phyloP scores from a whole-genome alignment of 1,140 invertebrate species.

The Rhynchophorus ferrugineus region DNA sequence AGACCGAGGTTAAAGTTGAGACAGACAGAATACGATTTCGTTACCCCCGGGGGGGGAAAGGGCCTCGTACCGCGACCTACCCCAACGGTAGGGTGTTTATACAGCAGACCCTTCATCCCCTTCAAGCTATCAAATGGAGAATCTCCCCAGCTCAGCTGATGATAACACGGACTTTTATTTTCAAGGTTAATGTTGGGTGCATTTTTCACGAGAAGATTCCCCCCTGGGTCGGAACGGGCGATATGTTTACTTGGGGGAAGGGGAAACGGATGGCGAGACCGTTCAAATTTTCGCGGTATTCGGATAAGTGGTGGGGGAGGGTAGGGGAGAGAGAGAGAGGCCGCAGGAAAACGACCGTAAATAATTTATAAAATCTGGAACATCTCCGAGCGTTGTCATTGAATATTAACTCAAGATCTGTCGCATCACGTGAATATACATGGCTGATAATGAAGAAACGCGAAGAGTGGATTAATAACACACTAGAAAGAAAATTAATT shows the following conservation, averaged over 20 bases:
- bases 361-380: too few relatives aligned
- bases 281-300: neutral
- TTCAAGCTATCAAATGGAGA: slow-evolving; percentile 25
- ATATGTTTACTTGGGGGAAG: slow-evolving; percentile 12
- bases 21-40: slow-evolving; percentile 30
- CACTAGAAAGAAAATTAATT: too few relatives aligned
- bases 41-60: slow-evolving; percentile 25
- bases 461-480: too few relatives aligned
- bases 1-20: slow-evolving; percentile 26
- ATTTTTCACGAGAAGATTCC: slow-evolving; percentile 12
- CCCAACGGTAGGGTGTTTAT: slow-evolving; percentile 30
- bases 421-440: too few relatives aligned
- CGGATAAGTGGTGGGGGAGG: too few relatives aligned
- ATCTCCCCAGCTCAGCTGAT: slow-evolving; percentile 26
- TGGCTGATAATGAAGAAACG: too few relatives aligned
- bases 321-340: too few relatives aligned
- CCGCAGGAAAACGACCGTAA: too few relatives aligned
- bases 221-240: neutral
- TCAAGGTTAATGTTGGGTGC: slow-evolving; percentile 23
- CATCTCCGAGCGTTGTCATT: too few relatives aligned
- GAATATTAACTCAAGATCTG: too few relatives aligned
- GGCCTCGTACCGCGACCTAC: slow-evolving; percentile 25
- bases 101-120: slow-evolving; percentile 25
- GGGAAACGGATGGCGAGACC: neutral
- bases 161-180: slow-evolving; percentile 28